Conservation (phyloP, 1,140 invertebrate genomes). For the Drosophila chauvacae region DNA sequence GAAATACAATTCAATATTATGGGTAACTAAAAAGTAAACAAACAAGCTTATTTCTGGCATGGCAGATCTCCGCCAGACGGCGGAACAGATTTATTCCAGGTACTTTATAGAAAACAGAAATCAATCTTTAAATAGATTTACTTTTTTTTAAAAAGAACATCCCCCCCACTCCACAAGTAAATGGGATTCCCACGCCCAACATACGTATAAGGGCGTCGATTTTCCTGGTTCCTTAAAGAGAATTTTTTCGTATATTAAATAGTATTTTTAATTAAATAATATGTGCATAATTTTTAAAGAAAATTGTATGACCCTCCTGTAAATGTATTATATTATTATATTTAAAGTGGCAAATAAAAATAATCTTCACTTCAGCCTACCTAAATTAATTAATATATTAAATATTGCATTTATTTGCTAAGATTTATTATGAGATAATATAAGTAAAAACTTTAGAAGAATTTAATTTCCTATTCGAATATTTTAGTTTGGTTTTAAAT, state of each 20-base stretch:
- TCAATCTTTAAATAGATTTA: slow-evolving; percentile 27
- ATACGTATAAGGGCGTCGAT: neutral
- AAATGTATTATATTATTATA: neutral
- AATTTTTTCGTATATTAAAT: neutral
- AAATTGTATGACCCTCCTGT: neutral
- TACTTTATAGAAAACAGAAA: slow-evolving; percentile 16
- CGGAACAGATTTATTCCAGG: slow-evolving; percentile 12
- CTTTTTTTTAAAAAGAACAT: neutral
- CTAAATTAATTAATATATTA: neutral
- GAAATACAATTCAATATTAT: neutral
- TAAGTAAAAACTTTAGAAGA: neutral
- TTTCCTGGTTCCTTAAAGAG: neutral
- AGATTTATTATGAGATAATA: neutral
- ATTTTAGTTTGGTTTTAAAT: neutral
- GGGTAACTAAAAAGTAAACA: neutral
- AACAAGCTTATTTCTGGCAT: neutral
- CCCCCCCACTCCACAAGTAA: neutral
- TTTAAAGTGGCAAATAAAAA: neutral
- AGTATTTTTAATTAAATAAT: neutral
- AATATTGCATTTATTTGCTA: neutral
- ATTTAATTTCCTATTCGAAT: neutral
- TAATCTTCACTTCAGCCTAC: neutral
- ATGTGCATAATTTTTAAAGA: neutral
- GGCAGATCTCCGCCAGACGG: neutral
- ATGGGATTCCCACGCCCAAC: neutral